A percentile compares a stretch with the other conserved stretches of the same genome.
phyloP scores from a whole-genome alignment of 1,140 invertebrate species.

The Branchinecta lindahli region DNA sequence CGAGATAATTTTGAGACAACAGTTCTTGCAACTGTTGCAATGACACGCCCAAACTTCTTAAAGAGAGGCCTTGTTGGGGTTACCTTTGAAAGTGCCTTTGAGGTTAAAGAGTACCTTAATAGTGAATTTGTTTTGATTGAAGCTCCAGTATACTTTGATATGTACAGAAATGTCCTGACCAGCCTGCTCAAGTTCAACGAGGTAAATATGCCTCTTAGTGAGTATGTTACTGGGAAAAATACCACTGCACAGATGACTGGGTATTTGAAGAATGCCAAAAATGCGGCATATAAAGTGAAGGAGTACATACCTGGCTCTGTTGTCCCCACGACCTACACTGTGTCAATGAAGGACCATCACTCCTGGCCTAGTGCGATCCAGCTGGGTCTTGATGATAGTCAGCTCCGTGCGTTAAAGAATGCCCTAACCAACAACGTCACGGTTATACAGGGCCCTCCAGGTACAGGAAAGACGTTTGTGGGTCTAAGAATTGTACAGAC shows the following conservation, averaged over 20 bases:
- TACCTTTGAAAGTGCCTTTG: background rate
- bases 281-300: background rate
- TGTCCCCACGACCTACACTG: background rate
- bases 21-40: background rate
- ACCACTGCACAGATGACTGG: background rate
- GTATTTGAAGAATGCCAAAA: background rate
- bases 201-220: background rate
- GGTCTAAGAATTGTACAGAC: conserved; percentile 46
- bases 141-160: background rate
- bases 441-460: conserved; percentile 42
- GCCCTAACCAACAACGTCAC: background rate
- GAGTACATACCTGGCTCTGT: background rate
- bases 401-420: background rate
- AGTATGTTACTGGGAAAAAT: background rate
- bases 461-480: conserved; percentile 61
- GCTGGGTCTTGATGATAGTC: background rate
- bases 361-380: background rate
- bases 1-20: background rate
- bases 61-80: background rate
- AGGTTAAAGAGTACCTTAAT: background rate
- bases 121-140: background rate
- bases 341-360: background rate
- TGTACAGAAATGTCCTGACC: background rate
- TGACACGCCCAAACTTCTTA: background rate
- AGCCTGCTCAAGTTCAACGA: background rate